Percentiles rank a stretch among this genome's conserved stretches.
Conservation (phyloP, 2,113 vertebrate genomes). For the Megaleporinus macrocephalus region DNA sequence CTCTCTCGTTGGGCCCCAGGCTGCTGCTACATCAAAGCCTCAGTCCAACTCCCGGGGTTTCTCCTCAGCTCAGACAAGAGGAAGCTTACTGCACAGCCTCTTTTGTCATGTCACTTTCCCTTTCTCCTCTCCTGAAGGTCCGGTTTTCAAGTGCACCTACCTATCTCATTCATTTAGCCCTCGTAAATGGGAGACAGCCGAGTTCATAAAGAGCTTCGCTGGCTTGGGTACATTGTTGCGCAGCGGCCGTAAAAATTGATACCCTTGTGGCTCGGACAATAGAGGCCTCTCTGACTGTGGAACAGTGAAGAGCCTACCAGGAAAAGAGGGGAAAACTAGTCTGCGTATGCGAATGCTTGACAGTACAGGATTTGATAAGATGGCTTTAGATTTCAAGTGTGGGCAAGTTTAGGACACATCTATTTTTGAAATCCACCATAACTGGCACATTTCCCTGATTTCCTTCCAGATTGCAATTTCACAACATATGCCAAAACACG, state of each 20-base stretch:
- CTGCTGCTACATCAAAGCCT: slow-evolving; percentile 71
- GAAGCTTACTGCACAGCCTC: slow-evolving; percentile 48
- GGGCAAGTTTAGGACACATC: background rate
- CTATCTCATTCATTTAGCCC: slow-evolving; percentile 57
- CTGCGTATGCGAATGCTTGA: background rate
- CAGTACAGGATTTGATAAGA: background rate
- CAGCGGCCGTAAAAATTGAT: slow-evolving; percentile 52
- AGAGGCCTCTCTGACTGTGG: slow-evolving; percentile 34
- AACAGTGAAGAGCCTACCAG: slow-evolving; percentile 4
- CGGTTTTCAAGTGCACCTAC: slow-evolving; percentile 44
- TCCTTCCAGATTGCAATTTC: background rate
- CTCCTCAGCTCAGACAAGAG: slow-evolving; percentile 42
- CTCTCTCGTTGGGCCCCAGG: slow-evolving; percentile 61
- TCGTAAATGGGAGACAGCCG: slow-evolving; percentile 55
- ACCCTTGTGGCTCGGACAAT: slow-evolving; percentile 52
- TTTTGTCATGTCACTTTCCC: slow-evolving; percentile 57
- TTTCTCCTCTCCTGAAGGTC: slow-evolving; percentile 26
- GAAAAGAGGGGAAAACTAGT: slow-evolving; percentile 15
- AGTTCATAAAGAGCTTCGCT: slow-evolving; percentile 55
- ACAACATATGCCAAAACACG: background rate
- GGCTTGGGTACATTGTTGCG: slow-evolving; percentile 53
- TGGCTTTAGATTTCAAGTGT: background rate
- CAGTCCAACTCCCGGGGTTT: slow-evolving; percentile 24
- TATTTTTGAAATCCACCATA: background rate
- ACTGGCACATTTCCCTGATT: background rate